phyloP scores from a whole-genome alignment of 2,797 vertebrate genomes.

The Typhlichthys subterraneus region DNA sequence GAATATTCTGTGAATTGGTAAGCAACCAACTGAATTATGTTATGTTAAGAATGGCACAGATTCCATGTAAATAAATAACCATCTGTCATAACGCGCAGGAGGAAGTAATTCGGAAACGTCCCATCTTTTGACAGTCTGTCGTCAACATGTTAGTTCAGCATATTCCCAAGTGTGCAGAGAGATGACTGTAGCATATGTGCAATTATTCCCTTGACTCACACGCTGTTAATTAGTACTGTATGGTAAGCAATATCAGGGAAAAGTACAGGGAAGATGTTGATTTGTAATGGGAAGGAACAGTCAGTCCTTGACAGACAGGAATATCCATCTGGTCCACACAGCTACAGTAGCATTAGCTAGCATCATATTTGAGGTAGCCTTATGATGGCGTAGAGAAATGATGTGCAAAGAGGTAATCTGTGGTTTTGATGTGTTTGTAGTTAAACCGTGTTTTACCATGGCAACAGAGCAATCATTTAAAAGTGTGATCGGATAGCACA shows the following conservation, averaged over 20 bases:
- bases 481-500: neutral
- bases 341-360: too few species aligned
- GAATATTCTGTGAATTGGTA: too few species aligned
- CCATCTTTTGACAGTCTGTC: neutral
- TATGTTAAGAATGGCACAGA: too few species aligned
- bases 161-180: neutral
- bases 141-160: neutral
- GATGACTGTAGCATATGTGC: neutral
- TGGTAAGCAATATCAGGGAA: neutral
- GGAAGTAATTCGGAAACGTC: neutral
- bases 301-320: neutral
- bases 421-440: slow-evolving; percentile 6
- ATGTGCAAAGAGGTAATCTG: too few species aligned
- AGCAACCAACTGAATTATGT: too few species aligned
- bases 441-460: slow-evolving; percentile 1
- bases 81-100: neutral
- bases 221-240: slow-evolving; percentile 2
- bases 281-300: neutral
- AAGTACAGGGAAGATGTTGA: too few species aligned
- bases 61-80: too few species aligned
- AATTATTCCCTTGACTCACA: neutral
- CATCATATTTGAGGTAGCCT: too few species aligned
- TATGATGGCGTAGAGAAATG: too few species aligned
- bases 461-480: neutral
- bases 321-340: too few species aligned